phyloP scores from a whole-genome alignment of 1,140 invertebrate species.

The Stenopsyche tienmushanensis region DNA sequence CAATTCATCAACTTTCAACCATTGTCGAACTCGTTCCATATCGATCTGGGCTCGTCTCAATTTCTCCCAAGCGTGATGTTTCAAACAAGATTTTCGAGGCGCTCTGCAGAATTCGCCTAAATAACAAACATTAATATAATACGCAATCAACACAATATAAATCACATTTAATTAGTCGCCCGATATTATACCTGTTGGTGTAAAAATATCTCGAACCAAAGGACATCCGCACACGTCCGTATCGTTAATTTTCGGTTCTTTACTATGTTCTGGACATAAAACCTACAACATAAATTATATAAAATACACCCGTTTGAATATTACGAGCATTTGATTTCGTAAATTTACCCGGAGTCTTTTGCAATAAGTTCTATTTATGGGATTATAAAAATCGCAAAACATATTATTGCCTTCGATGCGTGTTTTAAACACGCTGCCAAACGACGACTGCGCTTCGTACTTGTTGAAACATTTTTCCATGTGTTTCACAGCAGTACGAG shows the following conservation, averaged over 20 bases:
- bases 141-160: neutral
- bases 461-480: conserved; percentile 97
- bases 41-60: conserved; percentile 84
- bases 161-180: neutral
- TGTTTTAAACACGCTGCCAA: conserved; percentile 92
- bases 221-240: conserved; percentile 91
- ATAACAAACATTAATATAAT: neutral
- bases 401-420: conserved; percentile 92
- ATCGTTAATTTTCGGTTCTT: conserved; percentile 88
- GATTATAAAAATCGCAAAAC: conserved; percentile 98
- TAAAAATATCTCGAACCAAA: conserved; percentile 79
- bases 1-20: conserved; percentile 93
- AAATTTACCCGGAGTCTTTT: conserved; percentile 77
- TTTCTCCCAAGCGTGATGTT: conserved; percentile 96
- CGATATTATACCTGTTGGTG: conserved; percentile 59
- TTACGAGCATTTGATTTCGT: neutral
- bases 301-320: neutral
- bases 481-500: conserved; percentile 84
- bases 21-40: conserved; percentile 77
- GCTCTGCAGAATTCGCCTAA: conserved; percentile 71
- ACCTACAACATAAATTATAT: conserved; percentile 52
- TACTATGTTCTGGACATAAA: conserved; percentile 96
- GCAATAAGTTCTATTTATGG: conserved; percentile 88
- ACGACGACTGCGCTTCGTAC: conserved; percentile 96
- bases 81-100: conserved; percentile 88